phyloP scores from a whole-genome alignment of 2,113 vertebrate genomes.

The Heterotis niloticus region DNA sequence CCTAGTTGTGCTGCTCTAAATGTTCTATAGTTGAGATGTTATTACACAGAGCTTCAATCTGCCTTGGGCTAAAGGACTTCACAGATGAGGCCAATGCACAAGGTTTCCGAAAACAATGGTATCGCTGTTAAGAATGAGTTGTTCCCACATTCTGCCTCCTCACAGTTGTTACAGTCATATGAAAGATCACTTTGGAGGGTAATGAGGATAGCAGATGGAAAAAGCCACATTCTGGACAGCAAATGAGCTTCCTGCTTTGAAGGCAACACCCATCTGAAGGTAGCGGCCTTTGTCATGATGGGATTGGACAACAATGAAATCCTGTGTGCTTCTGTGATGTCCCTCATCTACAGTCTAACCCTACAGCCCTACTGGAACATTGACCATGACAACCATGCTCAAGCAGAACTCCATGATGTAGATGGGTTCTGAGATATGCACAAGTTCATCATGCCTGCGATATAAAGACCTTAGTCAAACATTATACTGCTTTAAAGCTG shows the following conservation, averaged over 20 bases:
- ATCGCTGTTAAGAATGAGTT: neutral
- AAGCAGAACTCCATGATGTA: neutral
- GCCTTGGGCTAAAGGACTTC: too few species aligned
- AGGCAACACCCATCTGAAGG: neutral
- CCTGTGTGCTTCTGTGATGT: neutral
- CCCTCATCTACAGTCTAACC: neutral
- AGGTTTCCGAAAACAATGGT: neutral
- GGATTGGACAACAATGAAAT: too few species aligned
- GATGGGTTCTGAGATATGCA: conserved; percentile 5
- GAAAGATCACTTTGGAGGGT: neutral
- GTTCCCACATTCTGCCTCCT: too few species aligned
- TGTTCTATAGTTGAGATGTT: too few species aligned
- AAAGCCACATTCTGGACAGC: neutral
- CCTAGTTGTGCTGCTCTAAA: too few species aligned
- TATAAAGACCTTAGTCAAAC: neutral
- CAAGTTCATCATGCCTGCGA: neutral
- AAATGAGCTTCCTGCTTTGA: neutral
- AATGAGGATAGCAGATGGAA: neutral
- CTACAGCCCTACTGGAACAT: neutral
- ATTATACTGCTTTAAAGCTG: neutral
- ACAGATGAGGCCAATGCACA: neutral
- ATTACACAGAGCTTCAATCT: too few species aligned
- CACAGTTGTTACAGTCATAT: neutral
- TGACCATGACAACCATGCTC: neutral
- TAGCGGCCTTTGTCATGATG: too few species aligned